A percentile compares a stretch with the other conserved stretches of the same genome.
Conservation (phyloP, 35 echinoderm and acorn worm species). For the Heliocidaris tuberculata region DNA sequence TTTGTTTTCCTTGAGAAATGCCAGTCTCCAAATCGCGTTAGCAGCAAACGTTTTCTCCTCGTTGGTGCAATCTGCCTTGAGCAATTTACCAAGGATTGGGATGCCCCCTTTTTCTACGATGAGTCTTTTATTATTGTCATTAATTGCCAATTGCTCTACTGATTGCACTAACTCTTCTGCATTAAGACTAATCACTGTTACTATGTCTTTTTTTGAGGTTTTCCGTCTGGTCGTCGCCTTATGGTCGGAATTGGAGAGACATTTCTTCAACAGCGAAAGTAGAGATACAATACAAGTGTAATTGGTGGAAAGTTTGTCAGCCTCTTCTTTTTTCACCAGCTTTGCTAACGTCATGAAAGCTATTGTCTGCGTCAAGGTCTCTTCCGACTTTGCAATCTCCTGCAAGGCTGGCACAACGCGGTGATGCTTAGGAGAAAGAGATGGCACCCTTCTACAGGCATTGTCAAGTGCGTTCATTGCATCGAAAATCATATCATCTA, state of each 20-base stretch:
- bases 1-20: conserved; percentile 70
- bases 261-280: conserved; percentile 65
- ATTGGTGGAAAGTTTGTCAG: conserved; percentile 49
- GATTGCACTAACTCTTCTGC: conserved; percentile 69
- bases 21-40: conserved; percentile 66
- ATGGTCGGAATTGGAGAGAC: conserved; percentile 59
- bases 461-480: conserved; percentile 72
- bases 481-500: conserved; percentile 56
- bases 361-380: conserved; percentile 62
- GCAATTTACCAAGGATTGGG: conserved; percentile 48
- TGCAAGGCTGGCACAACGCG: conserved; percentile 50
- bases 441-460: conserved; percentile 32
- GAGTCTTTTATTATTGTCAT: conserved; percentile 81
- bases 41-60: conserved; percentile 62
- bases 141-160: conserved; percentile 71
- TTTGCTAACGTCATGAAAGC: conserved; percentile 64
- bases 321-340: conserved; percentile 77
- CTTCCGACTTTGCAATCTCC: conserved; percentile 24
- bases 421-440: conserved; percentile 13
- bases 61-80: conserved; percentile 37
- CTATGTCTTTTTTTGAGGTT: background rate
- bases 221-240: conserved; percentile 26
- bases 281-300: conserved; percentile 64
- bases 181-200: background rate
- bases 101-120: conserved; percentile 69